These are phyloP conservation scores for Ormyrus labotus DNA, from an alignment of 2,888 invertebrate species.

Conservation along the genomic window DNA sequence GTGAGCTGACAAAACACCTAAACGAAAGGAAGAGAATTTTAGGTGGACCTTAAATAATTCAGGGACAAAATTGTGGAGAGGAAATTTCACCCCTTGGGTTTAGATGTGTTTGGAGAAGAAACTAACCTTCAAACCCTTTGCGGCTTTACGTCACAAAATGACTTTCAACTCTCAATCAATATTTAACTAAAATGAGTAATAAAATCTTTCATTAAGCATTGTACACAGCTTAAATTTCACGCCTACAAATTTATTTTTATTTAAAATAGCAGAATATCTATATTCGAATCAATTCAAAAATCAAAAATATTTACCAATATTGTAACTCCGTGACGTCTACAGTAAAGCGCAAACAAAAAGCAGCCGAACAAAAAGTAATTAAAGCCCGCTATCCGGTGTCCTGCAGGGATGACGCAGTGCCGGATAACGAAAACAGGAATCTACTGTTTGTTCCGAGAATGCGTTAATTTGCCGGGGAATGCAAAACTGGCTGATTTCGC, in stretches of 20 bases:
- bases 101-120: slow-evolving; percentile 26
- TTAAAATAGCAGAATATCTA: too few species aligned
- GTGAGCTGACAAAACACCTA: slow-evolving; percentile 25
- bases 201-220: background rate
- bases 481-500: slow-evolving; percentile 70
- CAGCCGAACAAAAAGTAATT: slow-evolving; percentile 30
- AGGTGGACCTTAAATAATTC: slow-evolving; percentile 68
- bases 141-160: slow-evolving; percentile 26
- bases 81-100: slow-evolving; percentile 50
- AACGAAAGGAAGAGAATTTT: slow-evolving; percentile 51
- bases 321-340: too few species aligned
- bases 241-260: too few species aligned
- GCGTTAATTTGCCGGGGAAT: slow-evolving; percentile 70
- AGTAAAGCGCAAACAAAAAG: background rate
- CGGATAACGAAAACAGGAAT: slow-evolving; percentile 31
- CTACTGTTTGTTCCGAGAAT: slow-evolving; percentile 72
- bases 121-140: slow-evolving; percentile 45
- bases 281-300: too few species aligned
- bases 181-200: slow-evolving; percentile 14
- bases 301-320: too few species aligned
- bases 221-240: too few species aligned
- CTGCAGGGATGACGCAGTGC: slow-evolving; percentile 3
- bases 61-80: slow-evolving; percentile 66
- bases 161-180: slow-evolving; percentile 37
- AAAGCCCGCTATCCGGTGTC: slow-evolving; percentile 16